Evolutionary conservation across 2,797 vertebrate species (phyloP).

Genomic region (Champsocephalus gunnari): DNA sequence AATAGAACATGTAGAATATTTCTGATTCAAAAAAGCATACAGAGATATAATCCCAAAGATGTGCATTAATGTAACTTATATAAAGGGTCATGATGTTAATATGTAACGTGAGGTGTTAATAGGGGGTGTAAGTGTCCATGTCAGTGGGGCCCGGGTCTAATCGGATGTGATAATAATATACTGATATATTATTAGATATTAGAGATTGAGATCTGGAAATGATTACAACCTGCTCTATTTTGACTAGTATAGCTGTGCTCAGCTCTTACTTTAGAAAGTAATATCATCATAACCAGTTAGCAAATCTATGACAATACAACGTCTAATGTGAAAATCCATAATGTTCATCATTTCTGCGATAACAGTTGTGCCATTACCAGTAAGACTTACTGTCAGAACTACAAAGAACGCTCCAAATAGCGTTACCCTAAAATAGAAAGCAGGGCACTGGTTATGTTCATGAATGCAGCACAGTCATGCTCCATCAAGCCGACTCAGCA

Average conservation of each 20-base stretch:
- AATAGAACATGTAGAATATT: too few relatives aligned
- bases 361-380: background rate
- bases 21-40: too few relatives aligned
- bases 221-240: background rate
- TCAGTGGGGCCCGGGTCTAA: background rate
- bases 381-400: background rate
- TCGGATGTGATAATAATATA: background rate
- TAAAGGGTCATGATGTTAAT: too few relatives aligned
- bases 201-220: background rate
- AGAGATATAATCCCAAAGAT: too few relatives aligned
- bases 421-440: background rate
- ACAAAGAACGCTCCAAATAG: background rate
- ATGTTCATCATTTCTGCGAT: background rate
- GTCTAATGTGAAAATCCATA: background rate
- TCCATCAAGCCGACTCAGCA: constrained; percentile 19
- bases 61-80: too few relatives aligned
- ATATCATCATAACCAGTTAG: background rate
- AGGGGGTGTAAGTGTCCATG: too few relatives aligned
- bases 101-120: too few relatives aligned
- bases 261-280: background rate
- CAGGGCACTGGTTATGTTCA: background rate
- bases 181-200: background rate
- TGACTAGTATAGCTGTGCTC: background rate
- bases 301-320: background rate
- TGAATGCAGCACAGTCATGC: background rate